Evolutionary conservation across 2,888 invertebrate species (phyloP), one percentile per base, ranked within the genome.

Genomic region (Melangyna quadrimaculata): DNA sequence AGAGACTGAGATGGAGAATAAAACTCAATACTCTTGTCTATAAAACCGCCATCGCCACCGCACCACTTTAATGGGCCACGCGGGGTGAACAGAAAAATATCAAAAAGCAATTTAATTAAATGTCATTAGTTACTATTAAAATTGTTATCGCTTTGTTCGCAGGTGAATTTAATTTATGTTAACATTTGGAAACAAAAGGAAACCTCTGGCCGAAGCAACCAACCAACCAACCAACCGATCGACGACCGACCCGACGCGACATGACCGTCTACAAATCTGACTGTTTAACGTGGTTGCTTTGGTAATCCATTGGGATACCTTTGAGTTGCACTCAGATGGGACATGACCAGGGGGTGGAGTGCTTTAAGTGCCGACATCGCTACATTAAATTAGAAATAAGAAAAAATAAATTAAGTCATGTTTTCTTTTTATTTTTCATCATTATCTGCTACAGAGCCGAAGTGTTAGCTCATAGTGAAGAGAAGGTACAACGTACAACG

Each of bases 21-120:
- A 57, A 57, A 32, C 22, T 22, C 32, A 29, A 43, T 24, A n/a
- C 48, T 19, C 48, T 65, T 65, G 45, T n/a, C 37, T 35, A 63
- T 19, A 63, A 8, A 40, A 24, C 22, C 51, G 12, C 48, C 12
- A 14, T 14, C 37, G 5, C 29, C 43, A 12, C 22, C 19, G 9
- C 32, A 14, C 48, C 14, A 9, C 35, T 61, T 29, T 59, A 24
- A 72, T 65, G 57, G 72, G 63, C 73, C 73, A 67, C 32, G 73
- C 67, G 59, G 67, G 74, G 70, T 48, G 63, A 61, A 53, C 32
- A 77, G 19, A 53, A 35, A 55, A 71, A 69, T 74, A 83, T 83
- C 79, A 73, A 72, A 79, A 84, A 80, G 80, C 84, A 84, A 80
- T 84, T 84, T 84, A 84, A 84, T 84, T 84, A 84, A 84, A 84